A percentile compares a stretch with the other conserved stretches of the same genome.
These are phyloP conservation scores for Hyperopisus bebe DNA, from an alignment of 2,113 vertebrate species.

Conservation along the genomic window DNA sequence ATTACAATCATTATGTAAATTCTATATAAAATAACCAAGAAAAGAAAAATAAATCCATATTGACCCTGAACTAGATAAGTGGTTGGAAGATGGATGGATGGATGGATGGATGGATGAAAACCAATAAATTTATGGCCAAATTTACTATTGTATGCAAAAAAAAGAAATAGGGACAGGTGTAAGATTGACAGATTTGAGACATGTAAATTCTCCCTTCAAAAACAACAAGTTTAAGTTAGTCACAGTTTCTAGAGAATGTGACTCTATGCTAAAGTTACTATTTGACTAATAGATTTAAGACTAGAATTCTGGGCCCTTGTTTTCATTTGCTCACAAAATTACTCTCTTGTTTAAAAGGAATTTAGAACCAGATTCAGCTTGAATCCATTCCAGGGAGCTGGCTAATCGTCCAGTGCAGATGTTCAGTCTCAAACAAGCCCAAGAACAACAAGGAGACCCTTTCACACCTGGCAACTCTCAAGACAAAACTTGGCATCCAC, in stretches of 20 bases:
- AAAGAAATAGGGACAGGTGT: conserved; percentile 21
- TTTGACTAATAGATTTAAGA: conserved; percentile 7
- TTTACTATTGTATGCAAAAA: background rate
- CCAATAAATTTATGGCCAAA: background rate
- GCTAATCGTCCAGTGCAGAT: conserved; percentile 52
- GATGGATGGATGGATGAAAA: background rate
- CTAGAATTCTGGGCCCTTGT: conserved; percentile 20
- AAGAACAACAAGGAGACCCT: conserved; percentile 62
- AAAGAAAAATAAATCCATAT: background rate
- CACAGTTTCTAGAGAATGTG: background rate
- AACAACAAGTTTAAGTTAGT: background rate
- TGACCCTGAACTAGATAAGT: background rate
- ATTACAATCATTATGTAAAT: background rate
- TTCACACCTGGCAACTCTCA: conserved; percentile 66
- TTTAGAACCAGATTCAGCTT: conserved; percentile 39
- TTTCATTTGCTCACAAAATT: conserved; percentile 42
- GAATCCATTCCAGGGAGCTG: conserved; percentile 45
- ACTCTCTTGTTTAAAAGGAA: conserved; percentile 45
- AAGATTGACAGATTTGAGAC: background rate
- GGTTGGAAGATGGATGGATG: background rate
- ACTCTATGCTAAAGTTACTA: background rate
- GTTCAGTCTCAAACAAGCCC: conserved; percentile 49
- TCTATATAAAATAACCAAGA: background rate
- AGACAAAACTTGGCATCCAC: conserved; percentile 59
- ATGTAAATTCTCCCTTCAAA: conserved; percentile 4